Percentiles rank a stretch among this genome's conserved stretches.
These are phyloP conservation scores for Carassius auratus DNA, from an alignment of 2,113 vertebrate genomes.

Conservation along the genomic window DNA sequence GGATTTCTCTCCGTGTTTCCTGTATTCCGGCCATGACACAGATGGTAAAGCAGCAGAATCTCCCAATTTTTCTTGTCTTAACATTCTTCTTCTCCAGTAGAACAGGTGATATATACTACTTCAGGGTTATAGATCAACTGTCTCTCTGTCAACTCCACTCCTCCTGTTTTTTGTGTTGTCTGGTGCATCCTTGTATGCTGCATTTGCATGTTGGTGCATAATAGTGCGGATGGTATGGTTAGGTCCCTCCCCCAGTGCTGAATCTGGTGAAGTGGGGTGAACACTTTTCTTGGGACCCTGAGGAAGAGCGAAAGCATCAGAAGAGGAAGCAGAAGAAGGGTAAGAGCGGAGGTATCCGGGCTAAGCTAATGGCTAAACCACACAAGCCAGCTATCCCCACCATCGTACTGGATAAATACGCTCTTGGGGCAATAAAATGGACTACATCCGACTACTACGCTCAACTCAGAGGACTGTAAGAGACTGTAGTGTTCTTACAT, in stretches of 20 bases:
- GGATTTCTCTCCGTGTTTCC: too few species aligned
- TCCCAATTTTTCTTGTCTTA: constrained; percentile 3
- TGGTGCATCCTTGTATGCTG: constrained; percentile 24
- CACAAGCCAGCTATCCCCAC: too few species aligned
- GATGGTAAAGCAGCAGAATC: constrained; percentile 35
- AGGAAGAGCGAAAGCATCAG: constrained; percentile 94
- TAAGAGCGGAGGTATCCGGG: constrained; percentile 79
- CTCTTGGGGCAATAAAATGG: too few species aligned
- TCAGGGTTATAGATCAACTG: constrained; percentile 74
- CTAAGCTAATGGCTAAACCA: too few species aligned
- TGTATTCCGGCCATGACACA: background rate
- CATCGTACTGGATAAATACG: too few species aligned
- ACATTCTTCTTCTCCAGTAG: constrained; percentile 54
- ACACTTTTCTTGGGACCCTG: constrained; percentile 94
- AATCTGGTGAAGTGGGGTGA: constrained; percentile 81
- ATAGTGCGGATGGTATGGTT: constrained; percentile 58
- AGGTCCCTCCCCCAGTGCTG: constrained; percentile 72
- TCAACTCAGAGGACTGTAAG: too few species aligned
- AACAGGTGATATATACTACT: constrained; percentile 68
- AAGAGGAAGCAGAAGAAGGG: constrained; percentile 92
- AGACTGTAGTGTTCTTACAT: too few species aligned
- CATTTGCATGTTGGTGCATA: constrained; percentile 42
- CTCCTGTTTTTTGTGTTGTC: constrained; percentile 63
- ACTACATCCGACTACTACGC: too few species aligned
- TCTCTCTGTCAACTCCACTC: constrained; percentile 69